These are phyloP conservation scores for Percina caprodes DNA, from an alignment of 2,113 vertebrate species.

Conservation along the genomic window DNA sequence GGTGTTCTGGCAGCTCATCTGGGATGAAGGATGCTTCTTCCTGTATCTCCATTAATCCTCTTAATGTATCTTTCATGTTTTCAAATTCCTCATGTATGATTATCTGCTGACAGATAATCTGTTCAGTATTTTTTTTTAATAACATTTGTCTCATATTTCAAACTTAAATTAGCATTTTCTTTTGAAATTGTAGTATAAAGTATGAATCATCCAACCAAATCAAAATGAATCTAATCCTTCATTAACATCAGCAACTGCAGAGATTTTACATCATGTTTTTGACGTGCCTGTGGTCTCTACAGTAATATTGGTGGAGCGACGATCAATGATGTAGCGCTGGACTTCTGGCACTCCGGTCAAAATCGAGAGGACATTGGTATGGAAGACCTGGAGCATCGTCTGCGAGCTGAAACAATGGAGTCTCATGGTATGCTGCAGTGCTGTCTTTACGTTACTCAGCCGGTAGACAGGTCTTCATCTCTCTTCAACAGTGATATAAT, in stretches of 20 bases:
- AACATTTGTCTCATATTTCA: not conserved
- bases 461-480: not conserved
- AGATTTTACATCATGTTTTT: not conserved
- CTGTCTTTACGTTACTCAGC: not conserved
- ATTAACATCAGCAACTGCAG: not conserved
- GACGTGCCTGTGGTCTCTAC: slow-evolving; percentile 19
- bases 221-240: not conserved
- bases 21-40: slow-evolving; percentile 4
- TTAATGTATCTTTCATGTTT: slow-evolving; percentile 30
- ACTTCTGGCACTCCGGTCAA: slow-evolving; percentile 90
- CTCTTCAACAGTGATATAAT: not conserved
- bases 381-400: slow-evolving; percentile 89
- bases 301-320: slow-evolving; percentile 91
- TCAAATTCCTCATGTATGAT: slow-evolving; percentile 22
- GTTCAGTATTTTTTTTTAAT: not conserved
- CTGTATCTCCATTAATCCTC: slow-evolving; percentile 1
- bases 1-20: slow-evolving; percentile 10
- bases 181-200: too few species aligned
- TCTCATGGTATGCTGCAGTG: slow-evolving; percentile 81
- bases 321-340: slow-evolving; percentile 91
- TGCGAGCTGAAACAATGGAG: slow-evolving; percentile 85
- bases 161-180: not conserved
- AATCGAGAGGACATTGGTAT: slow-evolving; percentile 91
- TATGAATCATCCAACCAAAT: not conserved
- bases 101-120: not conserved